Evolutionary conservation across 2,797 vertebrate species (phyloP), one percentile per base, ranked within the genome.

Genomic region (Hoplostethus atlanticus): DNA sequence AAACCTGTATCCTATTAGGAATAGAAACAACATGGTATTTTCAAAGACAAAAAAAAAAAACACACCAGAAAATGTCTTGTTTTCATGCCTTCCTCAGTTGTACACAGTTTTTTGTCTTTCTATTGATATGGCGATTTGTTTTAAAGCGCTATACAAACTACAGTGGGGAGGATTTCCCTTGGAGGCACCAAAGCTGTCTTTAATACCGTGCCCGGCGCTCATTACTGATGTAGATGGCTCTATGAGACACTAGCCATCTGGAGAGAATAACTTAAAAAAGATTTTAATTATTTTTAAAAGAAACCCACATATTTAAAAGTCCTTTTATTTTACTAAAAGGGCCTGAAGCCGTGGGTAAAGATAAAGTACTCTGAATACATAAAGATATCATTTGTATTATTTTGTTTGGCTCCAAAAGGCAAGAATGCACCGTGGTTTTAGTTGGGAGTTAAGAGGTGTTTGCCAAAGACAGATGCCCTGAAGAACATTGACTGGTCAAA

Each of bases 221-320:
- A 84, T 90, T 85, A 86, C 74, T 81, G 59, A 80, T 52, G 52
- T 59, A 53, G 68, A 73, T 58, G 34, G 74, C 70, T 83, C 60
- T 77, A 61, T 78, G 64, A 82, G 79, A 83, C 76, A 78, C 38
- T 21, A 72, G 72, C 84, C 88, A 89, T 88, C 88, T 90, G 83
- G 84, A 66, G 58, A 36, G 59, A 82, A 79, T 53, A 71, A 46
- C 21, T 40, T 53, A 25, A 2, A 38, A 5, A 30, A 7, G 54
- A 53, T 25, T 15, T 28, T 2, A n/a, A n/a, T n/a, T n/a, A n/a
- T 28, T 28, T 28, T 28, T 0, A 54, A 31, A 54, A 31, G 30
- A 11, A 48, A 5, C 28, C 1, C 6, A 46, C 3, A 64, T 52
- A 6, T 44, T 38, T 51, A 4, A 21, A 50, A 34, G 11, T 48